Evolutionary conservation across 2,888 invertebrate species (phyloP), one percentile per base, ranked within the genome.

Genomic region (Podabrus alpinus): DNA sequence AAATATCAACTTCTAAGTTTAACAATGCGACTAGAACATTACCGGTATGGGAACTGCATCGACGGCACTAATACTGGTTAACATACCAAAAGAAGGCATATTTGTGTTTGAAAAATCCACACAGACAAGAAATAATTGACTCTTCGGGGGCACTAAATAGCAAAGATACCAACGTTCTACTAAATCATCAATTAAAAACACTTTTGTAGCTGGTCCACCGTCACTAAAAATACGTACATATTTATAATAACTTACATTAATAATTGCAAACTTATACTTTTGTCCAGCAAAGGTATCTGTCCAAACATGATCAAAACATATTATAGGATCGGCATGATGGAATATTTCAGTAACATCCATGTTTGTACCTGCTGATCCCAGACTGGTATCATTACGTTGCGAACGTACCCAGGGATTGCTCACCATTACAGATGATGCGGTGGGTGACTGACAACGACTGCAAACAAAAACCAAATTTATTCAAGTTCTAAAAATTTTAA

Each of bases 281-380:
- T 68, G 72, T 60, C 59, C 60, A 68, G 25, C 29, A 25, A 61
- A 71, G 9, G 66, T 92, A 82, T 97, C 97, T 0, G 94, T 94
- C 97, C 97, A 98, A 13, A 97, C 88, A 84, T 95, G 94, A 80
- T 98, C 97, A 64, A 98, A 88, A 83, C 97, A 97, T 78, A 97
- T 90, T 80, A 95, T 94, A 0, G 97, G 97, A 80, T 93, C 92
- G 45, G 84, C 78, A 77, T 83, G 80, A 4, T 84, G 81, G 73
- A 83, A 83, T 5, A 81, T 79, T 81, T 85, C 84, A 1, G 84
- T 82, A 72, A 78, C 80, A 1, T 84, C 83, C 71, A 82, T 82
- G 90, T 91, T 62, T 88, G 90, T 73, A 7, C 75, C 72, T 9
- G 78, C 66, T 29, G 78, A 79, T 72, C 78, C 79, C 75, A 78